Percentiles rank a stretch among this genome's conserved stretches.
phyloP scores from a whole-genome alignment of 2,797 vertebrate genomes.

The Cercopithecus diana region DNA sequence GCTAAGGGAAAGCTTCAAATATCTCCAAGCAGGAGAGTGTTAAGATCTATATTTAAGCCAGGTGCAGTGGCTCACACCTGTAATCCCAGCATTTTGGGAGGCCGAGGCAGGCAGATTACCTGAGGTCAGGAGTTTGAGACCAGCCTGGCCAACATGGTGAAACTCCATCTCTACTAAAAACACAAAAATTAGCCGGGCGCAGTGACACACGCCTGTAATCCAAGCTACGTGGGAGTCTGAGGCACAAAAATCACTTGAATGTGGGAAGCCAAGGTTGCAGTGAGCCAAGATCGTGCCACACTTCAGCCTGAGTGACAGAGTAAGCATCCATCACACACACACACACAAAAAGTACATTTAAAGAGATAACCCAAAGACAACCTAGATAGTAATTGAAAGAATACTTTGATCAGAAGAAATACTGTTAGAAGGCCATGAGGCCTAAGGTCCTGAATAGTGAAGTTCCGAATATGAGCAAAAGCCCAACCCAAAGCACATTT shows the following conservation, averaged over 20 bases:
- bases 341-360: background rate
- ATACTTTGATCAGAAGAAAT: background rate
- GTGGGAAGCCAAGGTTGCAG: background rate
- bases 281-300: background rate
- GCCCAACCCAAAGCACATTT: background rate
- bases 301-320: background rate
- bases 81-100: background rate
- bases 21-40: background rate
- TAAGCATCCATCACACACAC: background rate
- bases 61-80: background rate
- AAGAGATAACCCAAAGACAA: background rate
- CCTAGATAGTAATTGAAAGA: background rate
- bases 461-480: background rate
- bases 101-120: background rate
- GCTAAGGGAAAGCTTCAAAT: background rate
- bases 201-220: background rate
- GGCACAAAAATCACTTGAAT: background rate
- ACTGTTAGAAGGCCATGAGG: background rate
- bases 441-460: background rate
- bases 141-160: background rate
- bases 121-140: background rate
- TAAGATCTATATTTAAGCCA: background rate
- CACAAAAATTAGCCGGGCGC: background rate
- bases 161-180: background rate
- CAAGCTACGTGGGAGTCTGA: background rate